Percentiles rank a stretch among this genome's conserved stretches.
Evolutionary conservation across 2,797 vertebrate genomes (phyloP).

Genomic region (Clamator glandarius): DNA sequence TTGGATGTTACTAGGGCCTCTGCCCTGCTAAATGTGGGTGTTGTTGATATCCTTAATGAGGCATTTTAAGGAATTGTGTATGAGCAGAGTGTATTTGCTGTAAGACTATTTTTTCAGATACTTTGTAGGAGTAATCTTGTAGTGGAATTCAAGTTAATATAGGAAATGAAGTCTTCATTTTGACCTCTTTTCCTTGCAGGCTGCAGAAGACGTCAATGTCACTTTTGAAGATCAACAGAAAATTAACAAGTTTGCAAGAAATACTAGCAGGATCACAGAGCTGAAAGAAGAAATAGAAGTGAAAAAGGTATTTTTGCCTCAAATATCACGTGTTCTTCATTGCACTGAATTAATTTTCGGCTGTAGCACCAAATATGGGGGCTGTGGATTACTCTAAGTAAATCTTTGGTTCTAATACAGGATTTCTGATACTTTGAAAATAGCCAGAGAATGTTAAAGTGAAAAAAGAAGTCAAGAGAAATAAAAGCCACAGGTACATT

Average conservation of each 20-base stretch:
- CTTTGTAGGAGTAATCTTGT: not conserved
- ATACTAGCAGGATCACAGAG: constrained; percentile 93
- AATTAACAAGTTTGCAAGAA: constrained; percentile 97
- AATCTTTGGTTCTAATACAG: not conserved
- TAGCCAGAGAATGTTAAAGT: not conserved
- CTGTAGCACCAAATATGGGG: not conserved
- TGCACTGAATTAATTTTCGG: not conserved
- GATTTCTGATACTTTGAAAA: not conserved
- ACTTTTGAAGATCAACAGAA: constrained; percentile 98
- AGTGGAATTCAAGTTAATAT: not conserved
- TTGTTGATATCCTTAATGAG: not conserved
- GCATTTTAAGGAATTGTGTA: not conserved
- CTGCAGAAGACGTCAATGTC: constrained; percentile 95
- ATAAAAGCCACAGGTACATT: not conserved
- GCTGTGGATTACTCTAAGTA: not conserved
- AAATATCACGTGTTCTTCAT: not conserved
- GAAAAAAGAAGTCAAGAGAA: not conserved
- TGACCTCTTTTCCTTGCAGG: constrained; percentile 73
- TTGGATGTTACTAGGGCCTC: accelerated
- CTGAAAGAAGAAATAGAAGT: constrained; percentile 95
- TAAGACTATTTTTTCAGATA: not conserved
- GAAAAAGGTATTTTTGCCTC: constrained; percentile 85
- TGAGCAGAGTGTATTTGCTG: not conserved
- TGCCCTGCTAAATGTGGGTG: not conserved
- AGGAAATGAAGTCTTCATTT: not conserved